Base-by-base conservation (phyloP, 2,113 vertebrate genomes). In the Gymnogyps californianus region DNA sequence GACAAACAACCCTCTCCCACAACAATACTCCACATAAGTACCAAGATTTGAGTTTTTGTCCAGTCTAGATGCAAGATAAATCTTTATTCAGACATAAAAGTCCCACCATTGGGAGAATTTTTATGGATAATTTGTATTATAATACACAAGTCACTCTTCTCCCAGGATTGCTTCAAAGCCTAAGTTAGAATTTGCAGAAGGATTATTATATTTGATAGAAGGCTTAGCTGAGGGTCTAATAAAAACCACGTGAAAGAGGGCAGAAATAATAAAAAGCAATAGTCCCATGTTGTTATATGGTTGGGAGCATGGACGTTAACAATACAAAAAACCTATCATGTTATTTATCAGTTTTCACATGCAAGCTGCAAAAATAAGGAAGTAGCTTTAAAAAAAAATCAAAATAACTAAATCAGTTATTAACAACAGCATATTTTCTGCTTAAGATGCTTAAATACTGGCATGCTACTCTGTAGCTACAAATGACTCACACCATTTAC, bases 181-280 rank as follows among this genome's bases (percentile, higher is more conserved):
- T 40, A 65, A 54, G 40, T 28, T 34, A 86, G 66, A 94, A 89
- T 95, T 86, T 96, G 77, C 61, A 66, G 57, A 95, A 71, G 79
- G 87, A 94, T 93, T 86, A 93, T 20, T 93, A 28, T 69, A 94
- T 74, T 78, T 93, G 87, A 92, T 52, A 83, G 47, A 79, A 67
- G 57, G 52, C 51, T 85, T 69, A 69, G 38, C 44, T 65, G 20
- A 51, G 31, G 32, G 36, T n/a, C 66, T 74, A 85, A 82, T n/a
- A 55, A 94, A 83, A 95, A 64, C 2, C 52, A 61, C 12, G n/a
- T 15, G 28, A 80, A 87, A 82, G 42, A 83, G 36, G 38, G 31
- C 10, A 91, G 61, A 91, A 84, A 6, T 47, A 57, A 94, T 36
- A 64, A 76, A 95, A 95, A 94, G 69, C 65, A 84, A 61, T 34